A percentile compares a stretch with the other conserved stretches of the same genome.
phyloP scores from a whole-genome alignment of 2,113 vertebrate genomes.

The Poecilia latipinna region DNA sequence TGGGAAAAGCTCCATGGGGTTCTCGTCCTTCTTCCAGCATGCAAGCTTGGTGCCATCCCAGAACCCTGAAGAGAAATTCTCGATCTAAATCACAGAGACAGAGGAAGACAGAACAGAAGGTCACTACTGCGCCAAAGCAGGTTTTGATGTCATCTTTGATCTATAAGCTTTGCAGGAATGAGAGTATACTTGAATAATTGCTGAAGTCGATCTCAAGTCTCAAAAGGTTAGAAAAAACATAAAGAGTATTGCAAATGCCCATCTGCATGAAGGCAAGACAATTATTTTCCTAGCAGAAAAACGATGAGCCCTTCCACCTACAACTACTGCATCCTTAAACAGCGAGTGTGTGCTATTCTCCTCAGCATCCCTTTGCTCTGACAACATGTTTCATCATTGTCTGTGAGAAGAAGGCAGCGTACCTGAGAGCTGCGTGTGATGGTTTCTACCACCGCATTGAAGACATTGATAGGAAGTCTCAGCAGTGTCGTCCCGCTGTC shows the following conservation, averaged over 20 bases:
- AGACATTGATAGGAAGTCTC: constrained; percentile 93
- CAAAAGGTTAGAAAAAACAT: constrained; percentile 18
- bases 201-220: constrained; percentile 52
- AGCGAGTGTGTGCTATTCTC: constrained; percentile 29
- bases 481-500: constrained; percentile 97
- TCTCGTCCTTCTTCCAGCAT: constrained; percentile 90
- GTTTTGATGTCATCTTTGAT: constrained; percentile 41
- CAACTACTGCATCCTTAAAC: constrained; percentile 52
- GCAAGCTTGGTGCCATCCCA: constrained; percentile 93
- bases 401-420: constrained; percentile 59
- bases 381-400: constrained; percentile 59
- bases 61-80: constrained; percentile 91
- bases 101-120: constrained; percentile 28
- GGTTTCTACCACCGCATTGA: constrained; percentile 88
- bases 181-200: constrained; percentile 26
- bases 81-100: constrained; percentile 79
- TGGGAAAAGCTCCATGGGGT: constrained; percentile 92
- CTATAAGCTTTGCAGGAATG: constrained; percentile 21
- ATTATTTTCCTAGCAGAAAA: constrained; percentile 3
- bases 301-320: constrained; percentile 16
- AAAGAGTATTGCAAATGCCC: constrained; percentile 11
- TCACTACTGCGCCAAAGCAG: constrained; percentile 33
- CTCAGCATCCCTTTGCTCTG: constrained; percentile 48
- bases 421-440: constrained; percentile 89
- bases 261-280: not conserved